Conservation (phyloP, 2,797 vertebrate genomes). For the Adelosebastes latens region DNA sequence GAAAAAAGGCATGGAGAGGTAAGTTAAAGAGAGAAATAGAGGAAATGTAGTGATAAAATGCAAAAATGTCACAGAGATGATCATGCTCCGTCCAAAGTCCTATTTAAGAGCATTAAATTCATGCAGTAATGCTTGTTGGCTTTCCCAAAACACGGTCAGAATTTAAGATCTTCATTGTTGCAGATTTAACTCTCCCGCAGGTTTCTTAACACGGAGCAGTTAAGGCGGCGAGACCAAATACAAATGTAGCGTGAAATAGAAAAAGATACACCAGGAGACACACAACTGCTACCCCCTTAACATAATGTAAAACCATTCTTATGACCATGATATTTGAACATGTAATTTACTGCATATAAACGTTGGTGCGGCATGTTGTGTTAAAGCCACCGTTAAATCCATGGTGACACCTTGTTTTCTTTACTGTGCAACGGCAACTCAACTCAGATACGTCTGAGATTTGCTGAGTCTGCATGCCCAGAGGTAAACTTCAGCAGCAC, state of each 20-base stretch:
- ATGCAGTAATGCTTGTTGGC: neutral
- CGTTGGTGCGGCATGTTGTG: neutral
- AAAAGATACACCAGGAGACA: neutral
- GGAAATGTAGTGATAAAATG: neutral
- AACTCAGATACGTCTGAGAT: slow-evolving; percentile 13
- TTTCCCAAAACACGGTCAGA: neutral
- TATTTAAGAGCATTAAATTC: neutral
- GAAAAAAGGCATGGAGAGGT: neutral
- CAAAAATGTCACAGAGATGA: neutral
- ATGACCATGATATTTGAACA: neutral
- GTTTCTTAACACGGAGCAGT: neutral
- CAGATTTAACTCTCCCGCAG: neutral
- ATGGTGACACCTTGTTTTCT: neutral
- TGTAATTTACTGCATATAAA: neutral
- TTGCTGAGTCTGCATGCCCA: slow-evolving; percentile 29
- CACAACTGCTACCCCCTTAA: neutral
- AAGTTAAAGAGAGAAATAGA: neutral
- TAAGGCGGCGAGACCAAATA: neutral
- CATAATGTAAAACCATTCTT: neutral
- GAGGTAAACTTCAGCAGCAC: slow-evolving; percentile 22
- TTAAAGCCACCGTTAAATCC: neutral
- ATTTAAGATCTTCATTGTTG: neutral
- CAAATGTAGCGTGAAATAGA: slow-evolving; percentile 16
- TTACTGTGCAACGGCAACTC: neutral
- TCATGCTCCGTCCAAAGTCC: neutral